Base-by-base conservation (phyloP, 2,797 vertebrate species). In the Garrulus glandarius region DNA sequence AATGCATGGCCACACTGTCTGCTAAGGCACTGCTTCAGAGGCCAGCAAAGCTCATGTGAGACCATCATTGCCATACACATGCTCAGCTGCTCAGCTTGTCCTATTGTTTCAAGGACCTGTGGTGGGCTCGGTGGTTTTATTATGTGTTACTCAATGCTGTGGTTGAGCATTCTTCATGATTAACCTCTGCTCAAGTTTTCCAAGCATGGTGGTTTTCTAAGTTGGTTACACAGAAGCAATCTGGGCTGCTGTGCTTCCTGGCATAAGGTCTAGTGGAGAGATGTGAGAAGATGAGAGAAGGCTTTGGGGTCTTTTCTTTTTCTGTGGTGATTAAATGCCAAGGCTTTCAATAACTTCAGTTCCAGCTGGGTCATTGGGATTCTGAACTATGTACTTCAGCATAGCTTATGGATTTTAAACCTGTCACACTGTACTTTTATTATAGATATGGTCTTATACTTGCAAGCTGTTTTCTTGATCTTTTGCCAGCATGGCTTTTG, bases 401-500 rank as follows among this genome's bases (percentile, higher is more conserved):
- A 67, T 89, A 83, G 83, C 4, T 93, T 92, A 91, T 93, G 94
- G 92, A 93, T 95, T 97, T 96, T 94, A 96, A 96, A 94, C 84
- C 77, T 95, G 89, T 79, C 96, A 95, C 84, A 95, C 63, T 87
- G 94, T 88, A 78, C 95, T 95, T 95, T 94, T 88, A 65, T 95
- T 94, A 93, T 43, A 95, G 95, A 95, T 94, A 86, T 26, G 92
- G 90, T 89, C 94, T 67, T 67, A 46, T n/a, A 87, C 71, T 96
- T 96, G 80, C 76, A 94, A 95, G 93, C 93, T 95, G 82, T 95
- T 93, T 96, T 95, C 96, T 98, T 97, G 96, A 96, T 97, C 96
- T 96, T 92, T 87, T 96, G 95, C 95, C 97, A 97, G 83, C 41
- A 20, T 92, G 84, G 56, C 93, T 93, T 97, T 97, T 97, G 95